Conservation (phyloP, 2,113 vertebrate genomes). For the Lampris megalopsis region DNA sequence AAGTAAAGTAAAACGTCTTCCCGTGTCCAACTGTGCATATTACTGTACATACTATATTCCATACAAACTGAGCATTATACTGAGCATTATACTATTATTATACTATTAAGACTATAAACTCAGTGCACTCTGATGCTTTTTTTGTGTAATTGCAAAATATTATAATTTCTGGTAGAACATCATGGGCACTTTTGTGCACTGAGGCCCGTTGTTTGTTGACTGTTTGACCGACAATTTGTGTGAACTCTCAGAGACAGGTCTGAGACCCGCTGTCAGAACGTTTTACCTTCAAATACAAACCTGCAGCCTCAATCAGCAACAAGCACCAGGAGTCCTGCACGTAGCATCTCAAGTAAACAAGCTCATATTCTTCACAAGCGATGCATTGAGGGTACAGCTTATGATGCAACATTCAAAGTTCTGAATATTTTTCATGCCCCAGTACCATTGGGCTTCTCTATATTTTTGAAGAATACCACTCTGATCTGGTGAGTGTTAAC, state of each 20-base stretch:
- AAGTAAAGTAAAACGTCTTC: neutral
- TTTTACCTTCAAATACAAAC: neutral
- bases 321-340: neutral
- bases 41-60: neutral
- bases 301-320: constrained; percentile 3
- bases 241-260: neutral
- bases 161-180: neutral
- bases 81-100: too few relatives aligned
- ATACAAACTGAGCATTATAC: too few relatives aligned
- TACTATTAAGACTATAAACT: too few relatives aligned
- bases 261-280: neutral
- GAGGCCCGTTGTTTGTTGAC: too few relatives aligned
- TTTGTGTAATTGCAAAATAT: too few relatives aligned
- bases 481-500: too few relatives aligned
- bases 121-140: too few relatives aligned
- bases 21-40: neutral
- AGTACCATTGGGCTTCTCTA: too few relatives aligned
- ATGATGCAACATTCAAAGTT: neutral
- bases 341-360: neutral
- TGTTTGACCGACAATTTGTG: neutral
- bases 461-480: too few relatives aligned
- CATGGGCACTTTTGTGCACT: neutral
- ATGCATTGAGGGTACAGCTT: too few relatives aligned
- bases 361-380: too few relatives aligned
- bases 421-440: too few relatives aligned